Conservation (phyloP, 2,797 vertebrate genomes). For the Halcyon smyrnensis region DNA sequence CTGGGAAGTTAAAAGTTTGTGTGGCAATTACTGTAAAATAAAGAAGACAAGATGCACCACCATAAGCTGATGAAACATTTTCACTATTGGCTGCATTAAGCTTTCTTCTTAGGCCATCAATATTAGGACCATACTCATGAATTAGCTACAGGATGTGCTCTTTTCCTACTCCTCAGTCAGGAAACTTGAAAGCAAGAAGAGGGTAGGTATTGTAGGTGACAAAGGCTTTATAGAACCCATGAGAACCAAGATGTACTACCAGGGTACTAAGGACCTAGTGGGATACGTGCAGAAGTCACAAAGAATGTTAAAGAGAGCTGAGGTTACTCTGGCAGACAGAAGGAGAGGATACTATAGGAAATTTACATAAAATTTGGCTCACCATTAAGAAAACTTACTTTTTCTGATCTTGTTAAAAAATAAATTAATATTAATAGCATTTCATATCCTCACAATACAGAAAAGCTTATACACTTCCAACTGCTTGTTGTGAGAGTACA, state of each 20-base stretch:
- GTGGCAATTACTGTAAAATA: background rate
- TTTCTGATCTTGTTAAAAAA: background rate
- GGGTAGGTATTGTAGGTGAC: background rate
- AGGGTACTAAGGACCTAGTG: background rate
- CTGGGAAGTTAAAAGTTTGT: background rate
- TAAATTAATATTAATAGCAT: background rate
- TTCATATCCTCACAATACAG: background rate
- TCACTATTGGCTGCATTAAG: background rate
- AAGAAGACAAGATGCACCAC: background rate
- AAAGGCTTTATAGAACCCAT: background rate
- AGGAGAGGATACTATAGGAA: background rate
- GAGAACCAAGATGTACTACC: background rate
- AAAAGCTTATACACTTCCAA: background rate
- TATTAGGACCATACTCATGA: background rate
- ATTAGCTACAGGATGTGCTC: background rate
- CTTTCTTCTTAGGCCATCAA: background rate
- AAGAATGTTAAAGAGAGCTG: background rate
- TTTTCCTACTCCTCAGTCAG: background rate
- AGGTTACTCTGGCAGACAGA: background rate
- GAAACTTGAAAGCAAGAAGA: background rate
- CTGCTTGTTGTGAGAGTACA: background rate
- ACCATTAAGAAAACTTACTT: background rate
- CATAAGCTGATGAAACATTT: background rate
- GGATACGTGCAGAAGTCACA: background rate
- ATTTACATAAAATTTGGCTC: background rate